Percentiles rank a stretch among this genome's conserved stretches.
Evolutionary conservation across 2,888 invertebrate species (phyloP).

Genomic region (Megaustenia siamemsis): DNA sequence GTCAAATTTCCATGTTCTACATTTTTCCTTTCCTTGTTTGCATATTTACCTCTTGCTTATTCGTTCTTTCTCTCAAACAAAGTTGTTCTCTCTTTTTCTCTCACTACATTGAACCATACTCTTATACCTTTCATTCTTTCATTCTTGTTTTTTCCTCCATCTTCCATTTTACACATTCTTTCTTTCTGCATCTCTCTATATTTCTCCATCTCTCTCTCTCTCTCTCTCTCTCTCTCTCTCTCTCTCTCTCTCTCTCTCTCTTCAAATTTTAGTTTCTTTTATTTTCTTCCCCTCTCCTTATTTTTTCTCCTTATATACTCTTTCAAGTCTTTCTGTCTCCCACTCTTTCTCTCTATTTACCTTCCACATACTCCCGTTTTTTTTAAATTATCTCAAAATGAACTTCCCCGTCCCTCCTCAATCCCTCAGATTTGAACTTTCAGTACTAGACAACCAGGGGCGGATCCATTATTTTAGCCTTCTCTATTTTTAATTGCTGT

Average conservation of each 20-base stretch:
- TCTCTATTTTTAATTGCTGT: no score
- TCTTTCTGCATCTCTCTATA: background rate
- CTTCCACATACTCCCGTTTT: background rate
- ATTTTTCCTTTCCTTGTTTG: background rate
- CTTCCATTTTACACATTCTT: background rate
- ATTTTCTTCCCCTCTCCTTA: no score
- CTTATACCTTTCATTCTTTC: no score
- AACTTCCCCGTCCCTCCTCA: background rate
- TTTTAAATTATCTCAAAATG: background rate
- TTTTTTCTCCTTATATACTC: no score
- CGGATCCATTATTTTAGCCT: no score
- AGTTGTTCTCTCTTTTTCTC: no score
- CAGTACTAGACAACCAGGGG: no score
- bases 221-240: background rate
- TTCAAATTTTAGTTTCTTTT: no score
- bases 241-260: background rate
- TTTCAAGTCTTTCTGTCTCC: background rate
- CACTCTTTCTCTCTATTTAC: background rate
- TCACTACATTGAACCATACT: no score
- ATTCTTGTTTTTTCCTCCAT: no score
- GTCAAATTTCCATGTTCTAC: background rate
- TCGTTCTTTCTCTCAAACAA: background rate
- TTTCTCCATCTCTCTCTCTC: background rate
- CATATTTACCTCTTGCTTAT: background rate
- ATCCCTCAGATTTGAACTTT: background rate